phyloP scores from a whole-genome alignment of 2,888 invertebrate species.

The Branchellion lobata region DNA sequence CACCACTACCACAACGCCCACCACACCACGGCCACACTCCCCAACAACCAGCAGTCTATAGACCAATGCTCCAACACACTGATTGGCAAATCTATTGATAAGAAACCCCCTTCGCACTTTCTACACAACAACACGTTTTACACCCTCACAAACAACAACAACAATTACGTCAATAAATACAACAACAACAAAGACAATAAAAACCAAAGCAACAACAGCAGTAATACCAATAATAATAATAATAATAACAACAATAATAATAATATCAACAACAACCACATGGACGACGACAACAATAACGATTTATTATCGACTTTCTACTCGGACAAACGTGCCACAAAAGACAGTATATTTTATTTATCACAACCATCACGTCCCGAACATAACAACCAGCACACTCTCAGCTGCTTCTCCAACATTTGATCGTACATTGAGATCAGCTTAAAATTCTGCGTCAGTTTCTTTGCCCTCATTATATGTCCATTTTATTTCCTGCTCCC shows the following conservation, averaged over 20 bases:
- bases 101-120: no score
- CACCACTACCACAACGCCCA: not conserved
- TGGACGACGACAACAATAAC: not conserved
- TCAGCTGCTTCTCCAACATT: conserved; percentile 11
- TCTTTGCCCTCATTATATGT: no score
- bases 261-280: not conserved
- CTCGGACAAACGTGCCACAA: not conserved
- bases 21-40: not conserved
- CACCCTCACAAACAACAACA: no score
- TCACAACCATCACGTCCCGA: not conserved
- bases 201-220: not conserved
- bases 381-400: not conserved
- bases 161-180: no score
- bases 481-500: no score
- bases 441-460: no score
- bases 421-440: no score
- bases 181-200: not conserved
- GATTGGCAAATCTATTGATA: no score
- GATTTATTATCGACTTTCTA: not conserved
- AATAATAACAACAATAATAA: not conserved
- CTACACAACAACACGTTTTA: no score
- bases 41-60: no score
- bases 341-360: not conserved
- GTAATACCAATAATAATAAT: not conserved
- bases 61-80: no score